Evolutionary conservation across 2,888 invertebrate species (phyloP).

Genomic region (Drosophila prostipennis): DNA sequence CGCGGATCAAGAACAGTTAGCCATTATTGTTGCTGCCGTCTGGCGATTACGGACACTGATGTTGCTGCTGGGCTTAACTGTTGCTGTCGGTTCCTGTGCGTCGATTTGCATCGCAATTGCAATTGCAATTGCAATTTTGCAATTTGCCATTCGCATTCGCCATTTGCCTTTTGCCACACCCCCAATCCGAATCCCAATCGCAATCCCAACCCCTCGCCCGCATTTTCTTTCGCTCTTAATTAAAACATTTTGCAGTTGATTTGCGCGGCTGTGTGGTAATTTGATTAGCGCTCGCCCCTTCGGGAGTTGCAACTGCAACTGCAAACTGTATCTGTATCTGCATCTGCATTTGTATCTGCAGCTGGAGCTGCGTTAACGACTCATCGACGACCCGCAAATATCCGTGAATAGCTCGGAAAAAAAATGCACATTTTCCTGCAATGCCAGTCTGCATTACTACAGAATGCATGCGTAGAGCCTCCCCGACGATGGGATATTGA

Average conservation of each 20-base stretch:
- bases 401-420: background rate
- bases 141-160: conserved; percentile 6
- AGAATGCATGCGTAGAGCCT: background rate
- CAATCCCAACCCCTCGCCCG: background rate
- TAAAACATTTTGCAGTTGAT: conserved; percentile 51
- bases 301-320: background rate
- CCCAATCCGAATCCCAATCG: no score
- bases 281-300: conserved; percentile 26
- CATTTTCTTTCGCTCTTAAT: conserved; percentile 31
- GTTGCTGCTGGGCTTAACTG: conserved; percentile 20
- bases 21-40: conserved; percentile 2
- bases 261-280: conserved; percentile 30
- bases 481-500: background rate
- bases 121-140: conserved; percentile 23
- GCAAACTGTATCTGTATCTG: no score
- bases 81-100: conserved; percentile 14
- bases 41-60: conserved; percentile 6
- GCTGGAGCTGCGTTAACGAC: conserved; percentile 19
- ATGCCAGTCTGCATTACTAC: background rate
- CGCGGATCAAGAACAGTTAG: conserved; percentile 13
- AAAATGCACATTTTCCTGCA: background rate
- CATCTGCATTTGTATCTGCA: no score
- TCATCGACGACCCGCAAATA: conserved; percentile 13
- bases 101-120: conserved; percentile 30
- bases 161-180: background rate